Percentiles rank a stretch among this genome's conserved stretches.
Evolutionary conservation across 2,888 invertebrate genomes (phyloP).

Genomic region (Spialia ferax): DNA sequence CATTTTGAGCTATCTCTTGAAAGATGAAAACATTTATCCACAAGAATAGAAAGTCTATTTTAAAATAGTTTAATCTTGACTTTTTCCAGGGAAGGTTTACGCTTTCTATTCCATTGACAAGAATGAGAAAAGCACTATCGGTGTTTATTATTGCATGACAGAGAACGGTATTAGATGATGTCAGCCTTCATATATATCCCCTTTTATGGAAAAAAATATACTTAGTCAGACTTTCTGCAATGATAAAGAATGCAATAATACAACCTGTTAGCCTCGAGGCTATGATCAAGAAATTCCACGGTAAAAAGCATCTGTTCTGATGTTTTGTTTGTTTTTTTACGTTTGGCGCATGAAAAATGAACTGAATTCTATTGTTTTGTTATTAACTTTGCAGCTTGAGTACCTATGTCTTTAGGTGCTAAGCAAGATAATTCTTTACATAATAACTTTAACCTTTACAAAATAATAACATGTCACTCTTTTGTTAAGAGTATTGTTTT

Average conservation of each 20-base stretch:
- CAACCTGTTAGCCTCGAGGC: conserved; percentile 13
- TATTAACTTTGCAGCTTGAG: neutral
- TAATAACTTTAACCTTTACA: too few species aligned
- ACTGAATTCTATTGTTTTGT: neutral
- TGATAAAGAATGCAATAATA: neutral
- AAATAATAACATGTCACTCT: too few species aligned
- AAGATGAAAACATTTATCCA: neutral
- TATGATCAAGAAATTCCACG: conserved; percentile 12
- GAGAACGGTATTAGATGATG: neutral
- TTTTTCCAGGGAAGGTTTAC: too few species aligned
- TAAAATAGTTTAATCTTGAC: neutral
- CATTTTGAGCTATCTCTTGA: neutral
- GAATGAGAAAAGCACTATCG: neutral
- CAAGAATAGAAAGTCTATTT: neutral
- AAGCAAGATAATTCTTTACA: too few species aligned
- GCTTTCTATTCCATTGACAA: neutral
- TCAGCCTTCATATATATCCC: conserved; percentile 17
- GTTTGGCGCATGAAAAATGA: conserved; percentile 7
- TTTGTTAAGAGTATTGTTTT: too few species aligned
- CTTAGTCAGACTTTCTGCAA: conserved; percentile 4
- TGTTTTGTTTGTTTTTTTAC: neutral
- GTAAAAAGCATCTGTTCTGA: conserved; percentile 10
- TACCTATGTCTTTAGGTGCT: neutral
- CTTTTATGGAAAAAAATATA: conserved; percentile 15
- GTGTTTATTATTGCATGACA: neutral